phyloP scores from a whole-genome alignment of 2,113 vertebrate species.

The Anthoscopus minutus region DNA sequence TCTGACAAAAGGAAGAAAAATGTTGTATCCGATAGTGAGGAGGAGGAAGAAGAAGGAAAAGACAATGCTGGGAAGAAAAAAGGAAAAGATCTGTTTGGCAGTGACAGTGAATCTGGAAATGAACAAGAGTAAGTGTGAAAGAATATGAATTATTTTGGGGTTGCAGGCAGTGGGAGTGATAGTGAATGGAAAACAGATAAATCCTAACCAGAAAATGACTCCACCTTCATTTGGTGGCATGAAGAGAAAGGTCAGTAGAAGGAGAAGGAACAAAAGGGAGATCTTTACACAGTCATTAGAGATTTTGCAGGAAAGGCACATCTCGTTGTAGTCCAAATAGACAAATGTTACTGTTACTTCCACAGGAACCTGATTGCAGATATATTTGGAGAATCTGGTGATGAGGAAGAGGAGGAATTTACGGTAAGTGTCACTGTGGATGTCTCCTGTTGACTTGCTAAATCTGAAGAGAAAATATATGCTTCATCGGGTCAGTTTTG shows the following conservation, averaged over 20 bases:
- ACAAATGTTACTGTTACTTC: not conserved
- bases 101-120: constrained; percentile 92
- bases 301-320: not conserved
- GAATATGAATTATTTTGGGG: not conserved
- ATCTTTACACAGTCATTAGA: not conserved
- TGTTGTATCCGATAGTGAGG: constrained; percentile 83
- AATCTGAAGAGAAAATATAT: not conserved
- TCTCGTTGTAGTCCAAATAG: not conserved
- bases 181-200: not conserved
- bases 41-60: constrained; percentile 76
- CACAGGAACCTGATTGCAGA: constrained; percentile 95
- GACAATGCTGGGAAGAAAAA: constrained; percentile 69
- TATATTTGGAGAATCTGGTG: constrained; percentile 98
- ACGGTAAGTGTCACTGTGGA: constrained; percentile 76
- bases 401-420: constrained; percentile 97
- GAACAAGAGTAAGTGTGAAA: constrained; percentile 88
- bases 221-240: not conserved
- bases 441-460: not conserved
- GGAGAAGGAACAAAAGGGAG: not conserved
- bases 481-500: not conserved
- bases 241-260: not conserved
- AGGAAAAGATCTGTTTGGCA: constrained; percentile 91
- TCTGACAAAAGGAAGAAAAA: constrained; percentile 73
- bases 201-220: not conserved
- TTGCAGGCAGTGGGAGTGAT: not conserved